phyloP scores from a whole-genome alignment of 1,140 invertebrate species.

The Ceratina calcarata region DNA sequence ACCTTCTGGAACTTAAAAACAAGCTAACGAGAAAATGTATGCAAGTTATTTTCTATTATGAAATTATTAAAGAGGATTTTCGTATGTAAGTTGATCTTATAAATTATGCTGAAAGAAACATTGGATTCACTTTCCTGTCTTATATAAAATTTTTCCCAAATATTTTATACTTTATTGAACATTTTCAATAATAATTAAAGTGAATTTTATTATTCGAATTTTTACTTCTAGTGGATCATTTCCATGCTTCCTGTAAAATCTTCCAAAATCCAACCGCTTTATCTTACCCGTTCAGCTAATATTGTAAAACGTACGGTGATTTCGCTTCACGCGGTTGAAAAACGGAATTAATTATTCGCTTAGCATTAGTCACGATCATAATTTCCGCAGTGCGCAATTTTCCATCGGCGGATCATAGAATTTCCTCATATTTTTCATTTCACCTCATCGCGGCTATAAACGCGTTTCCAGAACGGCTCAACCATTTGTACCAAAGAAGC shows the following conservation, averaged over 20 bases:
- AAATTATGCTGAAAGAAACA: no score
- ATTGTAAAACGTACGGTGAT: conserved; percentile 22
- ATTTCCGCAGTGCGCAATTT: conserved; percentile 24
- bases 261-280: background rate
- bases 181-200: no score
- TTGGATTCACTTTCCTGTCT: no score
- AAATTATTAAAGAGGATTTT: no score
- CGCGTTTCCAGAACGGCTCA: background rate
- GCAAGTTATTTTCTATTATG: no score
- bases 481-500: no score
- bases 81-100: no score
- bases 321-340: background rate
- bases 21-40: background rate
- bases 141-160: no score
- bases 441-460: background rate
- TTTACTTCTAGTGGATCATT: background rate
- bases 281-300: background rate
- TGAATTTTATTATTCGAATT: no score
- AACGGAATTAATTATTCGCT: conserved; percentile 41
- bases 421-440: conserved; percentile 19
- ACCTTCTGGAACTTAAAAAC: background rate
- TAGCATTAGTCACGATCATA: conserved; percentile 33
- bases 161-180: no score
- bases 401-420: background rate
- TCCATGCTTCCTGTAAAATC: background rate